A percentile compares a stretch with the other conserved stretches of the same genome.
Evolutionary conservation across 2,888 invertebrate genomes (phyloP).

Genomic region (Tiliacea citrago): DNA sequence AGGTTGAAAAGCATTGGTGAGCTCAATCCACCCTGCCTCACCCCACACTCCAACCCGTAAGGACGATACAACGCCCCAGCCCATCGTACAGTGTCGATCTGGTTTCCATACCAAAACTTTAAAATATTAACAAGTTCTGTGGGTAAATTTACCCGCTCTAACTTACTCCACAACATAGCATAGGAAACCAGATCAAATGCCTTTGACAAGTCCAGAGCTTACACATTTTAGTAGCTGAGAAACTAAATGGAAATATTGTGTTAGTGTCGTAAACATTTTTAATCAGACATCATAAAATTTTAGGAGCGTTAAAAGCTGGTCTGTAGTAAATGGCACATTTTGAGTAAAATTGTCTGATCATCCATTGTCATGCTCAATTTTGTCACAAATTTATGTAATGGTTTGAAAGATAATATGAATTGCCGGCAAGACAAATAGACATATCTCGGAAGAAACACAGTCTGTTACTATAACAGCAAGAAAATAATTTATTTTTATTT

Average conservation of each 20-base stretch:
- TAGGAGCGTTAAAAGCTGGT: neutral
- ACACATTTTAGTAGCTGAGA: neutral
- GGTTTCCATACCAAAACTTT: too few relatives aligned
- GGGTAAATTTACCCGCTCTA: too few relatives aligned
- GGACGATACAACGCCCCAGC: too few relatives aligned
- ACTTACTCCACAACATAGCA: too few relatives aligned
- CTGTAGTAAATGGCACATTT: neutral
- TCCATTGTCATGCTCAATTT: neutral
- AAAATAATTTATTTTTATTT: neutral
- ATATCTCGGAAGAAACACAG: neutral
- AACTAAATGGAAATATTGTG: neutral
- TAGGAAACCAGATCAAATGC: too few relatives aligned
- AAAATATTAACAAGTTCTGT: too few relatives aligned
- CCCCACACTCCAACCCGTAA: too few relatives aligned
- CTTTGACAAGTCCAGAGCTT: too few relatives aligned
- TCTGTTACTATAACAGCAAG: neutral
- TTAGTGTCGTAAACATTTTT: neutral
- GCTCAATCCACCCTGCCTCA: too few relatives aligned
- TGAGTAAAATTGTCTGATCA: neutral
- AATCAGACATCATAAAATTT: neutral
- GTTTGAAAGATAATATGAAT: neutral
- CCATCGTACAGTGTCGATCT: too few relatives aligned
- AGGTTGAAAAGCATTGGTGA: too few relatives aligned
- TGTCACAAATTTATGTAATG: fast-evolving
- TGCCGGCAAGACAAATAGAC: neutral